Evolutionary conservation across 2,113 vertebrate species (phyloP), one percentile per base, ranked within the genome.

Genomic region (Brienomyrus longianalis): DNA sequence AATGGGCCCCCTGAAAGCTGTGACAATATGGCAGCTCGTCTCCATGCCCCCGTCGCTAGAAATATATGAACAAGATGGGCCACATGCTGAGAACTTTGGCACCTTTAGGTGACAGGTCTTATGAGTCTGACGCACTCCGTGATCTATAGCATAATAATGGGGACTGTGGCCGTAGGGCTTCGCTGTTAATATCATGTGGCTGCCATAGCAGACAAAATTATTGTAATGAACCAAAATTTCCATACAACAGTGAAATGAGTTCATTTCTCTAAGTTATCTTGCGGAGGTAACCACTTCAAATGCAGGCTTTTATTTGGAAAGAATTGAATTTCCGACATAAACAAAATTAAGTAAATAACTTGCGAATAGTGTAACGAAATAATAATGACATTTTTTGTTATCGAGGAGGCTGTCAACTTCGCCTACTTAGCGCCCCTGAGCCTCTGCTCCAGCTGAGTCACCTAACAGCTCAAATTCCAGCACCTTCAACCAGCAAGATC

Each of bases 61-160:
- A 94, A 95, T 93, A 93, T 93, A 95, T 95, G 93, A 95, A 95
- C 92, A 94, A 93, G 90, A 91, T 90, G 90, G 91, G 95, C 93
- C 91, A 92, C 90, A 92, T 88, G 91, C 92, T 92, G 94, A 94
- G 95, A 85, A 95, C 93, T 96, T 95, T 93, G 93, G 92, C 94
- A 93, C 93, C 94, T 94, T 84, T 92, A 94, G 94, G 95, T 96
- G 96, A 96, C 96, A 96, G 95, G 89, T 95, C 95, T 96, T 95
- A 96, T 96, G 94, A 95, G 94, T 89, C 93, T 95, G 95, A 96
- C 94, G 94, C 94, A 95, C 94, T 96, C 95, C 95, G 94, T 96
- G 96, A 96, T 96, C 92, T 96, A 96, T 96, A 95, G 95, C 94
- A 96, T 95, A 96, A 96, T 96, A 96, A 96, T 91, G 90, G 92